Evolutionary conservation across 2,888 invertebrate species (phyloP).

Genomic region (Terebella lapidaria): DNA sequence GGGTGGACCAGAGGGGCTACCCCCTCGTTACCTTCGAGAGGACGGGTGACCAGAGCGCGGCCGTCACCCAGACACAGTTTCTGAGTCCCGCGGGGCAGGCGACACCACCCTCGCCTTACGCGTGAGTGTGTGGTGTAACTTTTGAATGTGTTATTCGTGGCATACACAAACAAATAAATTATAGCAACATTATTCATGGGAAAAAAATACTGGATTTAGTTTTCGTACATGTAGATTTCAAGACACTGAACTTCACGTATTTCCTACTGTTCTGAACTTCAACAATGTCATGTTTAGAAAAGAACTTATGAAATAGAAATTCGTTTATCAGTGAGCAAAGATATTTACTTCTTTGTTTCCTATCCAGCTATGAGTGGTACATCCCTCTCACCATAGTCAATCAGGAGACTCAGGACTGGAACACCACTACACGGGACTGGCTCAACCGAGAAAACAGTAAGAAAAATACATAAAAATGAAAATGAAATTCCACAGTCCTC

Average conservation of each 20-base stretch:
- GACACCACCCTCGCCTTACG: not conserved
- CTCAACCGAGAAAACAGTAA: not conserved
- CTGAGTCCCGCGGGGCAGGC: not conserved
- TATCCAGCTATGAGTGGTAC: not conserved
- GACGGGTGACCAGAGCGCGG: not conserved
- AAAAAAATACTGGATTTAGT: no score
- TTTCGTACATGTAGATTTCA: no score
- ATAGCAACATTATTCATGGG: no score
- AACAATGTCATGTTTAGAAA: not conserved
- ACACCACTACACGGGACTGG: not conserved
- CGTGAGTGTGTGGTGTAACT: not conserved
- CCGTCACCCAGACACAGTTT: not conserved
- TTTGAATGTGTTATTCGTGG: not conserved
- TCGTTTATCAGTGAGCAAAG: no score
- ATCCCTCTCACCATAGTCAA: not conserved
- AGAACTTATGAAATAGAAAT: no score
- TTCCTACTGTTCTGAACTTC: not conserved
- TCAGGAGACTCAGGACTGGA: not conserved
- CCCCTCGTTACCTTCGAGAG: slow-evolving; percentile 7
- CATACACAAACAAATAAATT: not conserved
- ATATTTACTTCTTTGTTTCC: no score
- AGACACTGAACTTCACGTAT: not conserved
- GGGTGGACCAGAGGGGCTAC: slow-evolving; percentile 20
- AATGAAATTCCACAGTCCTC: no score
- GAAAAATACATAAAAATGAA: no score